Evolutionary conservation across 2,888 invertebrate genomes (phyloP).

Genomic region (Frankliniella fusca): DNA sequence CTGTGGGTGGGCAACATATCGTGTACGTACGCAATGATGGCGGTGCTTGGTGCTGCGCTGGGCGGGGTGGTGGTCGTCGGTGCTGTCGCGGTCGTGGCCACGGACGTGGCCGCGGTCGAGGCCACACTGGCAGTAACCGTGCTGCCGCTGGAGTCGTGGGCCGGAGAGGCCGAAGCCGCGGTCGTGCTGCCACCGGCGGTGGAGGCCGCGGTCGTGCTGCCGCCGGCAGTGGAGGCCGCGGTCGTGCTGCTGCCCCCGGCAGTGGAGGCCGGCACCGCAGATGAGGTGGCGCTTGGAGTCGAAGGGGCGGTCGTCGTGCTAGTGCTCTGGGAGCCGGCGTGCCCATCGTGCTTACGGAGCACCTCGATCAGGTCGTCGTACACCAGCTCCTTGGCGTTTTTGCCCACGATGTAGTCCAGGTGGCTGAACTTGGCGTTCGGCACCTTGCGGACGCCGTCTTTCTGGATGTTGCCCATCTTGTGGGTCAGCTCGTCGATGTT

Average conservation of each 20-base stretch:
- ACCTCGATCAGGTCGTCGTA: slow-evolving; percentile 33
- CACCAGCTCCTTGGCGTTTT: slow-evolving; percentile 25
- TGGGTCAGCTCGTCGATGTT: slow-evolving; percentile 58
- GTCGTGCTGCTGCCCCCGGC: background rate
- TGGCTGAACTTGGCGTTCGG: slow-evolving; percentile 28
- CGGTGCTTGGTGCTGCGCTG: background rate
- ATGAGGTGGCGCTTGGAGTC: background rate
- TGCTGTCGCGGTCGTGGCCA: too few species aligned
- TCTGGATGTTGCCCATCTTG: slow-evolving; percentile 49
- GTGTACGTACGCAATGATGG: too few species aligned
- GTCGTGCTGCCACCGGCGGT: too few species aligned
- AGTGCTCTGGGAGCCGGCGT: background rate
- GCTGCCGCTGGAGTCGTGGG: too few species aligned
- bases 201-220: background rate
- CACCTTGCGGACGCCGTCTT: background rate
- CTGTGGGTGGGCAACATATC: too few species aligned
- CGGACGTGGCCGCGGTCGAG: too few species aligned
- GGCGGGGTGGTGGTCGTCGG: background rate
- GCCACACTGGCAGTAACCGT: too few species aligned
- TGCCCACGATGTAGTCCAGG: slow-evolving; percentile 27
- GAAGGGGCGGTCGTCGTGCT: background rate
- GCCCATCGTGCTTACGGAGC: background rate
- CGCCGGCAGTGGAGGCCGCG: background rate
- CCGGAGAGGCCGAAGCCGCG: too few species aligned
- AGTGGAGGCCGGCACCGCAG: background rate